These are phyloP conservation scores for Campodea augens DNA, from an alignment of 1,140 invertebrate species.

Conservation along the genomic window DNA sequence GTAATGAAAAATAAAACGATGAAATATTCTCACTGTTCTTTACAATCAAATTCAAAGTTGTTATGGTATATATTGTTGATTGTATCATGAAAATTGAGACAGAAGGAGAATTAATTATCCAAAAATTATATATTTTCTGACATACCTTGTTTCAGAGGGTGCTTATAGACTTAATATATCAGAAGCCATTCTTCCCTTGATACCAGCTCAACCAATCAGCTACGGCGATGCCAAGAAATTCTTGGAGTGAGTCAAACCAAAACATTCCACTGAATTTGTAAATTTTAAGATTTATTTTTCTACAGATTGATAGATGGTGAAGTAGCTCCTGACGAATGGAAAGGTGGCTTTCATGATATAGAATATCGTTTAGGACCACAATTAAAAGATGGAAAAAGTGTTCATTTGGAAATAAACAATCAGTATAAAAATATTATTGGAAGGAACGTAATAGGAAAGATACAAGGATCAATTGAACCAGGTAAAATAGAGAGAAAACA, in stretches of 20 bases:
- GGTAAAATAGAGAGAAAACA: background rate
- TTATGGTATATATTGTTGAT: too few species aligned
- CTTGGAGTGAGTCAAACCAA: slow-evolving; percentile 9
- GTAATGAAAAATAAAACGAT: too few species aligned
- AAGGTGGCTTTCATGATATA: background rate
- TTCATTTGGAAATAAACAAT: too few species aligned
- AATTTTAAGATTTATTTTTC: background rate
- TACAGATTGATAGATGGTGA: background rate
- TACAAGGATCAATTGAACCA: background rate
- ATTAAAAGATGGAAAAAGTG: too few species aligned
- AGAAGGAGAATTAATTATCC: too few species aligned
- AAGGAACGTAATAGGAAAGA: background rate
- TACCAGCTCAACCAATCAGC: slow-evolving; percentile 27
- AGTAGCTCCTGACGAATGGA: background rate
- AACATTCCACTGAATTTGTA: too few species aligned
- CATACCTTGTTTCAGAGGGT: slow-evolving; percentile 5
- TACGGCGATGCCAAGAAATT: slow-evolving; percentile 23
- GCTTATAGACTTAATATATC: slow-evolving; percentile 8
- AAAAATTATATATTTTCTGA: too few species aligned
- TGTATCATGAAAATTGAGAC: too few species aligned
- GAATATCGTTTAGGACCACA: background rate
- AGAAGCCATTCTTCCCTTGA: slow-evolving; percentile 17
- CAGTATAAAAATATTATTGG: background rate
- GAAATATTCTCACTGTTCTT: too few species aligned
- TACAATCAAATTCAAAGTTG: too few species aligned